phyloP scores from a whole-genome alignment of 1,140 invertebrate species.

The Solen grandis region DNA sequence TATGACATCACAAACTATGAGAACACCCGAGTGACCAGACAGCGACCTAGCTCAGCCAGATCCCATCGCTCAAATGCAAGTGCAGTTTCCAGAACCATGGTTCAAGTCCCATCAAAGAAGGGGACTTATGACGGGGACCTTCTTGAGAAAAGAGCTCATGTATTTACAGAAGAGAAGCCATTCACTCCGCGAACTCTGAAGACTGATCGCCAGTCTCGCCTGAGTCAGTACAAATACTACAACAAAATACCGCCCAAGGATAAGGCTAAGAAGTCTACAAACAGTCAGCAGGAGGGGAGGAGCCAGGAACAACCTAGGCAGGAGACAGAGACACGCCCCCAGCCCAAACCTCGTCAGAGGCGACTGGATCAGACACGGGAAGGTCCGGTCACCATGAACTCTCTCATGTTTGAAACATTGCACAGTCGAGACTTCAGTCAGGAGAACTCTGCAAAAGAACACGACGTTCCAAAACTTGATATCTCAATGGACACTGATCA shows the following conservation, averaged over 20 bases:
- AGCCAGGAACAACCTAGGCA: conserved; percentile 12
- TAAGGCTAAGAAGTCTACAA: background rate
- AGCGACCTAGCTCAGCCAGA: conserved; percentile 39
- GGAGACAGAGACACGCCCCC: conserved; percentile 23
- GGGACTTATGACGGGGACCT: conserved; percentile 76
- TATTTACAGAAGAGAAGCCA: conserved; percentile 77
- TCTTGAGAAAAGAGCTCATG: conserved; percentile 72
- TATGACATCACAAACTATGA: conserved; percentile 16
- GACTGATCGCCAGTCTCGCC: conserved; percentile 70
- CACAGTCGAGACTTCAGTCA: conserved; percentile 73
- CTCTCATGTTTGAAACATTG: conserved; percentile 76
- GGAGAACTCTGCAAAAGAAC: conserved; percentile 21
- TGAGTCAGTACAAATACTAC: conserved; percentile 77
- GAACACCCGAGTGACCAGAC: conserved; percentile 17
- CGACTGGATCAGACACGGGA: conserved; percentile 51
- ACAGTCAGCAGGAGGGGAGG: conserved; percentile 7
- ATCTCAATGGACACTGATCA: conserved; percentile 79
- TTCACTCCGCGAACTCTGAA: conserved; percentile 79
- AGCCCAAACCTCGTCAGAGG: conserved; percentile 50
- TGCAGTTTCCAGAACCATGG: conserved; percentile 42
- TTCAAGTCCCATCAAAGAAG: conserved; percentile 56
- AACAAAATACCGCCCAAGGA: conserved; percentile 69
- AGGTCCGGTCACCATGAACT: conserved; percentile 65
- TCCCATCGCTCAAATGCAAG: conserved; percentile 53
- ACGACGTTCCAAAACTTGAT: conserved; percentile 73